A percentile compares a stretch with the other conserved stretches of the same genome.
Evolutionary conservation across 2,888 invertebrate genomes (phyloP).

Genomic region (Norana najaformis): DNA sequence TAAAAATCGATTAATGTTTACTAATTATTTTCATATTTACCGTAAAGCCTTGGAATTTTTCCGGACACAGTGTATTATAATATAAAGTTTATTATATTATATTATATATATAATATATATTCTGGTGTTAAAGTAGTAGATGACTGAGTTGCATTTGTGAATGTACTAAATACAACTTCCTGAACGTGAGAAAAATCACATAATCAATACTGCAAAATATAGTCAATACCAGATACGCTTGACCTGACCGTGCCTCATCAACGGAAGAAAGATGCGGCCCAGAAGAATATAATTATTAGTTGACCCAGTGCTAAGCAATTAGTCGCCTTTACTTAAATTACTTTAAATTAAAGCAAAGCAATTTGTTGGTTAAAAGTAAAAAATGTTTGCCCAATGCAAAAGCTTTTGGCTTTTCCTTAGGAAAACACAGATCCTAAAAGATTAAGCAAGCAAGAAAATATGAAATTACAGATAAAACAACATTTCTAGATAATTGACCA

Average conservation of each 20-base stretch:
- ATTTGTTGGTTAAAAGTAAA: not conserved
- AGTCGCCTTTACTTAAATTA: not conserved
- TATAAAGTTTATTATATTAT: too few species aligned
- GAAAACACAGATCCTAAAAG: not conserved
- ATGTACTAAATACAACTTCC: not conserved
- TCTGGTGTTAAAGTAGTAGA: too few species aligned
- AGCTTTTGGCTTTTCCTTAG: not conserved
- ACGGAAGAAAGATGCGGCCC: not conserved
- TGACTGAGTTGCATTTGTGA: too few species aligned
- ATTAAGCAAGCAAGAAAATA: not conserved
- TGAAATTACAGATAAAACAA: not conserved
- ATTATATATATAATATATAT: too few species aligned
- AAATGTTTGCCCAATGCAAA: not conserved
- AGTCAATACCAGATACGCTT: too few species aligned
- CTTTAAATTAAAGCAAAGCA: not conserved
- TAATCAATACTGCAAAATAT: not conserved
- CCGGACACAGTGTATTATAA: too few species aligned
- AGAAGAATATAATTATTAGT: too few species aligned
- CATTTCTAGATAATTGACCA: not conserved
- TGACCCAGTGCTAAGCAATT: not conserved
- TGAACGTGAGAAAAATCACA: not conserved
- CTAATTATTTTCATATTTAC: too few species aligned
- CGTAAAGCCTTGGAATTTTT: too few species aligned
- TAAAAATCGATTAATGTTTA: too few species aligned
- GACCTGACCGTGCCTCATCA: not conserved